Evolutionary conservation across 1,140 invertebrate genomes (phyloP).

Genomic region (Lasioglossum baleicum): DNA sequence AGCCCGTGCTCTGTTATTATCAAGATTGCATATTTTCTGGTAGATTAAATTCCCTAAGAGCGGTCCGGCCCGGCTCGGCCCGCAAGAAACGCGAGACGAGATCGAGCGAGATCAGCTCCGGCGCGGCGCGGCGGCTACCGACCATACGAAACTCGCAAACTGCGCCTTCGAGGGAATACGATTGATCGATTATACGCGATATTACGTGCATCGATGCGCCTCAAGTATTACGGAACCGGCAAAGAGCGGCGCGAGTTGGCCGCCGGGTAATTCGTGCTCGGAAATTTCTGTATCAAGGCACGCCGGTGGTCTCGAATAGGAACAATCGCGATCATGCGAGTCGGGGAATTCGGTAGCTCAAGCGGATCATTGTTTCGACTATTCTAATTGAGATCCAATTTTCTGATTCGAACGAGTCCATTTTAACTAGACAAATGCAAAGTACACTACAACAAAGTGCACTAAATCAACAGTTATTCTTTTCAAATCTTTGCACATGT

Average conservation of each 20-base stretch:
- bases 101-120: background rate
- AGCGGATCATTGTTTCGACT: too few species aligned
- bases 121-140: background rate
- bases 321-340: background rate
- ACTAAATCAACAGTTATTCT: too few species aligned
- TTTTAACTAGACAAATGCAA: too few species aligned
- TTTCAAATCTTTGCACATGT: too few species aligned
- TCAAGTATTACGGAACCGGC: background rate
- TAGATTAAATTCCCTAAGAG: slow-evolving; percentile 74
- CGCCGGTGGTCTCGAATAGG: background rate
- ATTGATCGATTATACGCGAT: slow-evolving; percentile 45
- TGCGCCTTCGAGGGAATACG: slow-evolving; percentile 4
- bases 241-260: background rate
- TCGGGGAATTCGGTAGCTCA: too few species aligned
- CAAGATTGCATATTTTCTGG: slow-evolving; percentile 79
- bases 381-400: too few species aligned
- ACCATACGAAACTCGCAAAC: slow-evolving; percentile 40
- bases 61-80: slow-evolving; percentile 50
- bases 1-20: slow-evolving; percentile 75
- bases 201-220: slow-evolving; percentile 6
- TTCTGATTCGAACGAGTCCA: too few species aligned
- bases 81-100: slow-evolving; percentile 50
- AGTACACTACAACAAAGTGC: too few species aligned
- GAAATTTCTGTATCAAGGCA: slow-evolving; percentile 17
- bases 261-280: background rate